phyloP scores from a whole-genome alignment of 2,797 vertebrate genomes.

The Enteromius thamalakanensis region DNA sequence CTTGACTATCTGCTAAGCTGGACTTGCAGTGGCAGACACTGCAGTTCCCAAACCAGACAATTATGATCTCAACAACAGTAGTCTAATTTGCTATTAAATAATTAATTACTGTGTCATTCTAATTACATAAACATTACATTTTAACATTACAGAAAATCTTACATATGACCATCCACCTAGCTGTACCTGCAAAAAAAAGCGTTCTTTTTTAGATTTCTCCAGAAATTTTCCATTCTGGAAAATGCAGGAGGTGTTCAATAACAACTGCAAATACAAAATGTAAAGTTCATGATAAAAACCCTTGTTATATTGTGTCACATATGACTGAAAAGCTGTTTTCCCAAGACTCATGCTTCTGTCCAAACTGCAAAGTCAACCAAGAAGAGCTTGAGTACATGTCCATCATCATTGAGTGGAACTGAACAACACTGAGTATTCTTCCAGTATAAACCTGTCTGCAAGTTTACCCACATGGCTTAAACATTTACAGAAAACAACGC shows the following conservation, averaged over 20 bases:
- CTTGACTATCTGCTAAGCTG: not conserved
- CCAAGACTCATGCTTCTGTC: not conserved
- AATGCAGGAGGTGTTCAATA: too few relatives aligned
- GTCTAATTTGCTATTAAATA: too few relatives aligned
- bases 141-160: not conserved
- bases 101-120: too few relatives aligned
- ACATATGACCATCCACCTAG: not conserved
- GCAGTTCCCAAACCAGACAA: not conserved
- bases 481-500: not conserved
- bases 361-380: constrained; percentile 1
- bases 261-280: too few relatives aligned
- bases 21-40: not conserved
- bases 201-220: too few relatives aligned
- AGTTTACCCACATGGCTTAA: not conserved
- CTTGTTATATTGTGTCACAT: too few relatives aligned
- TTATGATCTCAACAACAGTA: not conserved
- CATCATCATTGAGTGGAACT: not conserved
- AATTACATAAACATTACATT: not conserved
- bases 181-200: not conserved
- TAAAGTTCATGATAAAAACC: too few relatives aligned
- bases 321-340: not conserved
- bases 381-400: not conserved
- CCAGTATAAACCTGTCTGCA: not conserved
- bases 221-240: too few relatives aligned
- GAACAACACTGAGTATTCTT: not conserved